Evolutionary conservation across 1,140 invertebrate species (phyloP).

Genomic region (Drosophila kanapiae): DNA sequence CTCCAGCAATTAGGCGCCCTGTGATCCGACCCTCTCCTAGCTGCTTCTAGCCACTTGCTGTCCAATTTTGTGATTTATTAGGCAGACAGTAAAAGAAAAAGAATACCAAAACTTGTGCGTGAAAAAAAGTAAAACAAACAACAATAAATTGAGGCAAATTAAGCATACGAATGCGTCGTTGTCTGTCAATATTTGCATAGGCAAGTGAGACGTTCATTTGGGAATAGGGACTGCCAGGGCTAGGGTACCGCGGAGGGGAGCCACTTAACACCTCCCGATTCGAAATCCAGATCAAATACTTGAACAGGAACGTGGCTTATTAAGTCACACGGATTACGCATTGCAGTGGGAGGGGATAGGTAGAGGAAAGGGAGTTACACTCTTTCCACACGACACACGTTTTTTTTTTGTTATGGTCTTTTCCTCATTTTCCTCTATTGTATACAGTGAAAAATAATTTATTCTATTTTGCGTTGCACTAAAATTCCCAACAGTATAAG

Average conservation of each 20-base stretch:
- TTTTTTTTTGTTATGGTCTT: constrained; percentile 11
- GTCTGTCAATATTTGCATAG: constrained; percentile 73
- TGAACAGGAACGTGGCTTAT: constrained; percentile 70
- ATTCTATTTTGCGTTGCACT: background rate
- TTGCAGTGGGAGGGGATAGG: background rate
- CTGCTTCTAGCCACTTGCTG: constrained; percentile 18
- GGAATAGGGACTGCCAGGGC: no score
- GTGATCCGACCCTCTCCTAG: background rate
- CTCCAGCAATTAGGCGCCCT: constrained; percentile 59
- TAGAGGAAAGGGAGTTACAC: background rate
- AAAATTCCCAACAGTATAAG: no score
- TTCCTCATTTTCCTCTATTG: background rate
- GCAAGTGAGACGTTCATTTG: constrained; percentile 16
- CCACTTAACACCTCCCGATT: constrained; percentile 38
- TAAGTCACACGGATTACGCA: constrained; percentile 76
- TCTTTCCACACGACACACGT: constrained; percentile 33
- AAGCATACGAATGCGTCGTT: constrained; percentile 60
- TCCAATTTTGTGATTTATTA: constrained; percentile 67
- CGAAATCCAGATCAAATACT: constrained; percentile 49
- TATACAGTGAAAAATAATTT: background rate
- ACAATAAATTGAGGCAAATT: constrained; percentile 72
- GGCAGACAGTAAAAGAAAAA: constrained; percentile 6
- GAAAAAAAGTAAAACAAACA: constrained; percentile 57
- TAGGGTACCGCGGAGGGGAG: background rate
- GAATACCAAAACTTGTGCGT: constrained; percentile 2